phyloP scores from a whole-genome alignment of 2,113 vertebrate genomes.

The Gymnobelideus leadbeateri region DNA sequence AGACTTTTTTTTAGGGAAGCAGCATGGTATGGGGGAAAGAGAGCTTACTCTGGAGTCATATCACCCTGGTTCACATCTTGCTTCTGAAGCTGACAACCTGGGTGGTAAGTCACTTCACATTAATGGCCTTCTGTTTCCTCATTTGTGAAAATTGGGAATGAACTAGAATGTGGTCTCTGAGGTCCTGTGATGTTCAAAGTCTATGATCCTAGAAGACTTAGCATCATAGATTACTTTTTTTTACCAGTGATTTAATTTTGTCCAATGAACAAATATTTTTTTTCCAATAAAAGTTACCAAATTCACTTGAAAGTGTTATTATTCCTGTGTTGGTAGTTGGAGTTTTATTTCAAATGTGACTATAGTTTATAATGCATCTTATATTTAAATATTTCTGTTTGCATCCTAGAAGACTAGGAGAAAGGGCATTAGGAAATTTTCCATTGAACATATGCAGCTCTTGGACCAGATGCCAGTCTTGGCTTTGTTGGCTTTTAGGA shows the following conservation, averaged over 20 bases:
- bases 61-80: not conserved
- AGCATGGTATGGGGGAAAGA: not conserved
- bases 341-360: slow-evolving; percentile 30
- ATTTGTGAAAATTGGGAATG: too few relatives aligned
- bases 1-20: not conserved
- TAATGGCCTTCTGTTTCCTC: not conserved
- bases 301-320: not conserved
- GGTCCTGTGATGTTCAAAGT: not conserved
- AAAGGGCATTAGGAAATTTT: slow-evolving; percentile 25
- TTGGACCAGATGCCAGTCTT: not conserved
- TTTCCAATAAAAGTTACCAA: not conserved
- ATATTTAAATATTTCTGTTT: slow-evolving; percentile 10
- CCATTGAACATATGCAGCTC: slow-evolving; percentile 16
- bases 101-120: not conserved
- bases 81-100: not conserved
- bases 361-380: not conserved
- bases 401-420: not conserved
- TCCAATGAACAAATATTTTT: slow-evolving; percentile 12
- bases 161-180: not conserved
- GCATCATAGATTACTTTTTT: not conserved
- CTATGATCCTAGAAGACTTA: not conserved
- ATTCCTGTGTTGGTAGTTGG: slow-evolving; percentile 31
- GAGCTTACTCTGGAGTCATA: not conserved
- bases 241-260: slow-evolving; percentile 11
- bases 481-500: slow-evolving; percentile 6